Percentiles rank a stretch among this genome's conserved stretches.
Conservation (phyloP, 2,888 invertebrate genomes). For the Ptychoptera contaminata region DNA sequence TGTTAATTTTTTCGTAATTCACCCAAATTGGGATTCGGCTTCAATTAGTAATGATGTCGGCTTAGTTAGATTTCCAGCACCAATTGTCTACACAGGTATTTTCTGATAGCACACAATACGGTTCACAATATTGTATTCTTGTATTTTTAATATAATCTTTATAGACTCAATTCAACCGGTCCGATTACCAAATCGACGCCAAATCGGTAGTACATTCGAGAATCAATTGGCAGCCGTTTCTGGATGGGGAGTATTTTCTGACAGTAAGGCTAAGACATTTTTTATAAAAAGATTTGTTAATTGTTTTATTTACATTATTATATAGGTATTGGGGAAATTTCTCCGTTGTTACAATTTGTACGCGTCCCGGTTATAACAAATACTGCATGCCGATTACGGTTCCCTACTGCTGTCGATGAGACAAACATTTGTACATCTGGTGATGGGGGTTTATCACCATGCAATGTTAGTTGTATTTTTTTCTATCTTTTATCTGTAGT, state of each 20-base stretch:
- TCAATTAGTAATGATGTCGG: conserved; percentile 23
- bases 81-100: conserved; percentile 16
- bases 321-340: conserved; percentile 12
- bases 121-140: too few relatives aligned
- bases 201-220: conserved; percentile 11
- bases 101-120: background rate
- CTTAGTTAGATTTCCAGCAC: conserved; percentile 18
- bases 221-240: conserved; percentile 16
- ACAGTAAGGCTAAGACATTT: conserved; percentile 10
- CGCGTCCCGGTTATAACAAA: conserved; percentile 16
- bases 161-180: conserved; percentile 12
- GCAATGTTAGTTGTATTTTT: conserved; percentile 19
- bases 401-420: conserved; percentile 15
- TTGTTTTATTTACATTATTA: background rate
- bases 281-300: background rate
- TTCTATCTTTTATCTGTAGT: background rate
- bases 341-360: conserved; percentile 18
- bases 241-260: conserved; percentile 24
- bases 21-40: conserved; percentile 2
- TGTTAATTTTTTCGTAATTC: background rate
- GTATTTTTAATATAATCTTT: background rate
- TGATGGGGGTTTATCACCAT: conserved; percentile 17
- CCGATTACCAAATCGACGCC: conserved; percentile 11
- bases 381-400: conserved; percentile 17
- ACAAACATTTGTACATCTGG: conserved; percentile 22